A percentile compares a stretch with the other conserved stretches of the same genome.
phyloP scores from a whole-genome alignment of 2,888 invertebrate species.

The Himalopsyche kuldschensis region DNA sequence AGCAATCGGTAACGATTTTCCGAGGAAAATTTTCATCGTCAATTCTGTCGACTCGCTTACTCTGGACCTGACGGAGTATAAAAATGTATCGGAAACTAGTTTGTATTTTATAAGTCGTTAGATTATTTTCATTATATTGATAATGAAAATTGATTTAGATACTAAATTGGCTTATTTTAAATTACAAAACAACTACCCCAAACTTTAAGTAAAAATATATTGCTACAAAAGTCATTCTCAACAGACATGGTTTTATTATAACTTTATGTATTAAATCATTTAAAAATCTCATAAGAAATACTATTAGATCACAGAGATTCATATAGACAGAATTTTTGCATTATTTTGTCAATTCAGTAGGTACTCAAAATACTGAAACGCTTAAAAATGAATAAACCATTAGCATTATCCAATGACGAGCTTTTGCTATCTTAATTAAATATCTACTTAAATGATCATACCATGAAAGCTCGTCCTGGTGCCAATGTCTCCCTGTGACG shows the following conservation, averaged over 20 bases:
- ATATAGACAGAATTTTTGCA: too few species aligned
- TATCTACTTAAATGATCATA: constrained; percentile 25
- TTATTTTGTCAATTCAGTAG: background rate
- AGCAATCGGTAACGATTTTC: background rate
- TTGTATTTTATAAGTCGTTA: background rate
- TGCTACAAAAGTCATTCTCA: too few species aligned
- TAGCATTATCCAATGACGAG: background rate
- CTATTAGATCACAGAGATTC: too few species aligned
- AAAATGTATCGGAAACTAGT: background rate
- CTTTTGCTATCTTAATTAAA: constrained; percentile 34
- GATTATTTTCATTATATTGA: background rate
- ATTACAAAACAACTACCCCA: too few species aligned
- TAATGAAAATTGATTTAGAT: too few species aligned
- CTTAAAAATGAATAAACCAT: background rate
- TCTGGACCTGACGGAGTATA: background rate
- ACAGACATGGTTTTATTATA: too few species aligned
- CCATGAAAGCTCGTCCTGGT: background rate
- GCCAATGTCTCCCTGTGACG: constrained; percentile 13
- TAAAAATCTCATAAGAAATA: too few species aligned
- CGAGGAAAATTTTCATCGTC: background rate
- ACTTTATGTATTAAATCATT: too few species aligned
- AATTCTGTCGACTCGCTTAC: background rate
- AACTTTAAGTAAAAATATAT: too few species aligned
- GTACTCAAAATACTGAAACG: background rate
- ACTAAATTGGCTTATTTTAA: too few species aligned